phyloP scores from a whole-genome alignment of 2,113 vertebrate species.

The Rhinopomastus cyanomelas region DNA sequence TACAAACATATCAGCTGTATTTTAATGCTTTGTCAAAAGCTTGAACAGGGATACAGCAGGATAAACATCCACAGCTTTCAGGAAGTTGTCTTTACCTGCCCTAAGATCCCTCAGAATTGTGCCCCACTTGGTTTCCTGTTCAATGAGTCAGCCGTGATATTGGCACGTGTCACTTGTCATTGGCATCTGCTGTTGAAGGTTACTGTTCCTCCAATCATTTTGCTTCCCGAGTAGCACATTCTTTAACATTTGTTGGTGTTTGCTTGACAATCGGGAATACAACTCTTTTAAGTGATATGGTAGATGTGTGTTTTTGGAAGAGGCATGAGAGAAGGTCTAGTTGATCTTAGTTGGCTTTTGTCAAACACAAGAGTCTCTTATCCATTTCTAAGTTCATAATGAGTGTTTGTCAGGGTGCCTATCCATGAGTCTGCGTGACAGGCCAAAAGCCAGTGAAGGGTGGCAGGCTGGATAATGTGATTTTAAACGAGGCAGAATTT shows the following conservation, averaged over 20 bases:
- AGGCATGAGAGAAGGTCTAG: not conserved
- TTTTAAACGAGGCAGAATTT: conserved; percentile 55
- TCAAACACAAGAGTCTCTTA: not conserved
- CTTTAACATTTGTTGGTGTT: not conserved
- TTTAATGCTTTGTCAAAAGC: not conserved
- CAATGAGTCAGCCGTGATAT: not conserved
- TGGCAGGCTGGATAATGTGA: conserved; percentile 48
- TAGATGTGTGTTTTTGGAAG: not conserved
- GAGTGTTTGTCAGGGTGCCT: not conserved
- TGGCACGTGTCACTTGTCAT: not conserved
- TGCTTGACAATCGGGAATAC: not conserved
- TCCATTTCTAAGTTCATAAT: not conserved
- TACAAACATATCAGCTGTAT: not conserved
- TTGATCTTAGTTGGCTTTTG: conserved; percentile 42
- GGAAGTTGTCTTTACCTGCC: not conserved
- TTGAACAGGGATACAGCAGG: not conserved
- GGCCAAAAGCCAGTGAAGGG: conserved; percentile 40
- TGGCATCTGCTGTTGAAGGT: not conserved
- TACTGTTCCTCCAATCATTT: conserved; percentile 1
- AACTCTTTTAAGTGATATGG: not conserved
- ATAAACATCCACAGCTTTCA: not conserved
- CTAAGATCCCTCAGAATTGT: not conserved
- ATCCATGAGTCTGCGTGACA: conserved; percentile 29
- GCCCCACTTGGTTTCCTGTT: not conserved
- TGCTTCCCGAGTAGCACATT: not conserved